phyloP scores from a whole-genome alignment of 2,888 invertebrate species.

The Agrilus biguttatus region DNA sequence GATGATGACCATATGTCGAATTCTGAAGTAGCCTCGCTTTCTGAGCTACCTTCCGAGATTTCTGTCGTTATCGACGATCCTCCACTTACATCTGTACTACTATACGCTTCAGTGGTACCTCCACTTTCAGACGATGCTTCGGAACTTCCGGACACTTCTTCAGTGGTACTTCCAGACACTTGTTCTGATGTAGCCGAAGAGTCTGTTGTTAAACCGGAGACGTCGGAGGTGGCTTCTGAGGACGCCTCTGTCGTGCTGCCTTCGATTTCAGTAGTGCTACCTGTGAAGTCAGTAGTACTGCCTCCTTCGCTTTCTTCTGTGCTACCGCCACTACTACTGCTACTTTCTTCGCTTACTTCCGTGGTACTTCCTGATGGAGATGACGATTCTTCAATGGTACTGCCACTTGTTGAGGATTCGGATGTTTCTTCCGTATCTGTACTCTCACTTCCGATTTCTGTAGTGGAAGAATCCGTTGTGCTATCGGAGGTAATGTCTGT shows the following conservation, averaged over 20 bases:
- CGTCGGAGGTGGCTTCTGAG: slow-evolving; percentile 7
- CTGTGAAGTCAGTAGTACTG: slow-evolving; percentile 17
- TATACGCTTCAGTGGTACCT: background rate
- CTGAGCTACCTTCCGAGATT: slow-evolving; percentile 6
- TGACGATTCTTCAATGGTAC: slow-evolving; percentile 5
- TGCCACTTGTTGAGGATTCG: slow-evolving; percentile 1
- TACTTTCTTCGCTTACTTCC: slow-evolving; percentile 3
- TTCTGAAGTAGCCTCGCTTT: slow-evolving; percentile 8
- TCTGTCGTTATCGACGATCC: slow-evolving; percentile 1
- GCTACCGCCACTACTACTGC: slow-evolving; percentile 1
- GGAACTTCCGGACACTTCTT: slow-evolving; percentile 4
- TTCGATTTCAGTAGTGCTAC: slow-evolving; percentile 17
- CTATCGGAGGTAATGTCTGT: background rate
- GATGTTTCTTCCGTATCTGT: slow-evolving; percentile 8
- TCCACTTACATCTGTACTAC: background rate
- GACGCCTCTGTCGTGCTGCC: slow-evolving; percentile 14
- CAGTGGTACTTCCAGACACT: slow-evolving; percentile 1
- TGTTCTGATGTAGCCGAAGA: slow-evolving; percentile 11
- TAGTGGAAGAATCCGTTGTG: background rate
- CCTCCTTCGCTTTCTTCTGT: slow-evolving; percentile 10
- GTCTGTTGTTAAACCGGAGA: slow-evolving; percentile 10
- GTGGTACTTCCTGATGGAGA: slow-evolving; percentile 4
- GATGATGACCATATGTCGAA: slow-evolving; percentile 21
- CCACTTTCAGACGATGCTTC: slow-evolving; percentile 1
- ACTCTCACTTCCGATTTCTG: background rate